phyloP scores from a whole-genome alignment of 2,113 vertebrate species.

The Phalacrocorax carbo region DNA sequence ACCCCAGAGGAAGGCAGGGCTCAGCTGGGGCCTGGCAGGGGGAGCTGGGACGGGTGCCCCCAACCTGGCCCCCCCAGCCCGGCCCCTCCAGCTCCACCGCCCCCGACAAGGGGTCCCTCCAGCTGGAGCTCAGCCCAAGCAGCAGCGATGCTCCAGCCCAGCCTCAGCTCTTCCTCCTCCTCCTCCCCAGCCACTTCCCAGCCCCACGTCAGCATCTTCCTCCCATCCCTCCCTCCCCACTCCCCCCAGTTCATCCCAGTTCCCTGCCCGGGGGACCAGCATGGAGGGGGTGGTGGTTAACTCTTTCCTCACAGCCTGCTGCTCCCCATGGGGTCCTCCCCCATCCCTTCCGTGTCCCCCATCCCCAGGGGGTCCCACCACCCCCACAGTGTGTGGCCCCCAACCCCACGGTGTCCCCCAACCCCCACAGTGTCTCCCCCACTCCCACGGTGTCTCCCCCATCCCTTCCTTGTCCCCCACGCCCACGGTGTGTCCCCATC shows the following conservation, averaged over 20 bases:
- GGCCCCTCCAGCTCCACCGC: neutral
- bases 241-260: constrained; percentile 22
- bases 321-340: neutral
- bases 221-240: neutral
- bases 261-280: neutral
- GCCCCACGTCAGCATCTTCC: constrained; percentile 41
- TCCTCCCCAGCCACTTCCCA: neutral
- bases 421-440: too few relatives aligned
- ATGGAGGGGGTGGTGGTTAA: neutral
- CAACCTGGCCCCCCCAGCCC: neutral
- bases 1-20: neutral
- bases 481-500: too few relatives aligned
- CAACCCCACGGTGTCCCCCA: neutral
- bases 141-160: neutral
- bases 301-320: neutral
- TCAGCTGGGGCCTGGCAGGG: neutral
- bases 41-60: neutral
- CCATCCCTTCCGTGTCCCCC: neutral
- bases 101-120: neutral
- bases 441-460: too few relatives aligned
- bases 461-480: too few relatives aligned
- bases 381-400: neutral
- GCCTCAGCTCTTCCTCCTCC: neutral
- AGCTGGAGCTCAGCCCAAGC: neutral
- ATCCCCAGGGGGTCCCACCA: too few relatives aligned